Evolutionary conservation across 2,113 vertebrate species (phyloP), one percentile per base, ranked within the genome.

Genomic region (Alexandromys fortis): DNA sequence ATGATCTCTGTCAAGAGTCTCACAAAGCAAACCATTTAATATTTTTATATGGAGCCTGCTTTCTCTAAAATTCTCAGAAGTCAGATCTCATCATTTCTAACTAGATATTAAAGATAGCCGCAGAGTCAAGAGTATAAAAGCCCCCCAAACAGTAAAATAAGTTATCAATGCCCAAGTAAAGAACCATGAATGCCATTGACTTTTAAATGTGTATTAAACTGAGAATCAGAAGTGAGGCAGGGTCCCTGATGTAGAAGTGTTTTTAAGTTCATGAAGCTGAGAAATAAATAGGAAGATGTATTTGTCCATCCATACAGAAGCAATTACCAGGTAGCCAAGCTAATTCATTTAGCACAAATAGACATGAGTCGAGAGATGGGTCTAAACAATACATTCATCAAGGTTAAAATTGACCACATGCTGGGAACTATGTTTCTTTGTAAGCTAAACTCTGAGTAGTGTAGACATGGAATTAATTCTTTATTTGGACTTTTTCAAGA

Each of bases 11-110:
- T 61, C 95, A 90, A 91, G 97, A 68, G 97, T 77, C 76, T 94
- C 94, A 94, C 97, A 90, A 87, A 98, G 86, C 95, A 97, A 95
- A 96, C 73, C 95, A 92, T 96, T 97, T 97, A 96, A 94, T 97
- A 95, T 97, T 96, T 88, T 92, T 87, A 33, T 91, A 55, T 87
- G 81, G 78, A 92, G 75, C 89, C 90, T 92, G 82, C 78, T 96
- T 93, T 93, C 78, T 97, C 88, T 63, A 96, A 79, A 87, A 95
- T 67, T 95, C 97, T 96, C 95, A 79, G 72, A 94, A 94, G 96
- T 94, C 85, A 94, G 87, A 93, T 91, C 22, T 7, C 88, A 93
- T 92, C 93, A 95, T 94, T 93, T 97, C 82, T 95, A 97, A 97
- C 73, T 94, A 52, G 55, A 96, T 96, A 95, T 96, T 97, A 96